Evolutionary conservation across 37 sponge, comb jelly and placozoan genomes (phyloP).

Genomic region (Dysidea cf. avara): DNA sequence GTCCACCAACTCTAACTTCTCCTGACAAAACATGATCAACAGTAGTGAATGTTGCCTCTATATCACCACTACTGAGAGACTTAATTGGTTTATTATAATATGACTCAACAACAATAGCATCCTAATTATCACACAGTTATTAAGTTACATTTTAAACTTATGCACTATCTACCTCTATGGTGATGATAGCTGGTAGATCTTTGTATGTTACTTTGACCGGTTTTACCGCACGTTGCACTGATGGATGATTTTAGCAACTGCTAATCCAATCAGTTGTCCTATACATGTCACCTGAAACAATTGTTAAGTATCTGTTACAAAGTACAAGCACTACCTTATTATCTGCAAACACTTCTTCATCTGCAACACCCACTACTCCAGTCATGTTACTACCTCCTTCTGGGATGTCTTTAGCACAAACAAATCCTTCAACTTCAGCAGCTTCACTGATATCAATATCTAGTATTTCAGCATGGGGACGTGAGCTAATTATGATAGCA

Average conservation of each 20-base stretch:
- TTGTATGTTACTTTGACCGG: slow-evolving; percentile 66
- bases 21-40: slow-evolving; percentile 47
- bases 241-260: slow-evolving; percentile 56
- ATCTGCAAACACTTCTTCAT: slow-evolving; percentile 75
- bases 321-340: too few relatives aligned
- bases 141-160: not conserved
- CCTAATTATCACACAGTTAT: slow-evolving; percentile 33
- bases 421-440: slow-evolving; percentile 55
- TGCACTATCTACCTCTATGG: slow-evolving; percentile 51
- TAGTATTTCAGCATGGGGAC: slow-evolving; percentile 61
- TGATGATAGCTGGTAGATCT: slow-evolving; percentile 69
- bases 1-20: slow-evolving; percentile 63
- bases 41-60: slow-evolving; percentile 37
- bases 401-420: slow-evolving; percentile 65
- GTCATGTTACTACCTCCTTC: slow-evolving; percentile 32
- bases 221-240: slow-evolving; percentile 70
- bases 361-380: slow-evolving; percentile 1
- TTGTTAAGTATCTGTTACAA: too few relatives aligned
- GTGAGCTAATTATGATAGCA: slow-evolving; percentile 58
- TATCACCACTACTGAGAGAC: not conserved
- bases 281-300: slow-evolving; percentile 26
- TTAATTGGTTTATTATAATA: slow-evolving; percentile 32
- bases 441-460: slow-evolving; percentile 53
- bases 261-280: slow-evolving; percentile 85
- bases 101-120: slow-evolving; percentile 62